phyloP scores from a whole-genome alignment of 1,140 invertebrate genomes.

The Arion vulgaris region DNA sequence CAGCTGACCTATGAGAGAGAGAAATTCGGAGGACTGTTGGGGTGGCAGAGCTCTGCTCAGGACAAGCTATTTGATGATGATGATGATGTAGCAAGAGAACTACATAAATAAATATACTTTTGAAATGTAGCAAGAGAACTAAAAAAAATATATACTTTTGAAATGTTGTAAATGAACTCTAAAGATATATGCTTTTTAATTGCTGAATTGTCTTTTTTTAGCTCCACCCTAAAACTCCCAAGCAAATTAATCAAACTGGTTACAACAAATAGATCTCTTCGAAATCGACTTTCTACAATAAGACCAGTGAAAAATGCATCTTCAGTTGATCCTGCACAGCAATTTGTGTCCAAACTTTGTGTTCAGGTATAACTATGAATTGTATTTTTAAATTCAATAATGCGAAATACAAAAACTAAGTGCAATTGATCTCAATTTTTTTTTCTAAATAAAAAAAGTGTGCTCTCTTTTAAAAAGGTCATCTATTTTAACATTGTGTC shows the following conservation, averaged over 20 bases:
- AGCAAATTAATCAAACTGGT: constrained; percentile 42
- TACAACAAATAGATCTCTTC: constrained; percentile 41
- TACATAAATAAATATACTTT: no score
- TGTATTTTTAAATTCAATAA: neutral
- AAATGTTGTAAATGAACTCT: neutral
- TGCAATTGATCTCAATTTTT: no score
- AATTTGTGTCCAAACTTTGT: constrained; percentile 46
- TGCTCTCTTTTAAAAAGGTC: no score
- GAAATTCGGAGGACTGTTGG: no score
- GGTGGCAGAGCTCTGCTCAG: no score
- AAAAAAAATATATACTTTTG: neutral
- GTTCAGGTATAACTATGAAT: constrained; percentile 20
- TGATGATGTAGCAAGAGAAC: no score
- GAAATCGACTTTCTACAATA: constrained; percentile 38
- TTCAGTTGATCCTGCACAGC: neutral
- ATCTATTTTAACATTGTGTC: no score
- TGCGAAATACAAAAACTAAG: no score
- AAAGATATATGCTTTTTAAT: neutral
- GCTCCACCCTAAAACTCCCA: constrained; percentile 46
- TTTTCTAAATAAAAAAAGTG: no score
- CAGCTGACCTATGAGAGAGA: no score
- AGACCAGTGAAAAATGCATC: constrained; percentile 44
- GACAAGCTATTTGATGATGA: no score
- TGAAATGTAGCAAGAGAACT: no score
- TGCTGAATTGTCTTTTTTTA: constrained; percentile 38